Conservation (phyloP, 2,113 vertebrate species). For the Colaptes auratus region DNA sequence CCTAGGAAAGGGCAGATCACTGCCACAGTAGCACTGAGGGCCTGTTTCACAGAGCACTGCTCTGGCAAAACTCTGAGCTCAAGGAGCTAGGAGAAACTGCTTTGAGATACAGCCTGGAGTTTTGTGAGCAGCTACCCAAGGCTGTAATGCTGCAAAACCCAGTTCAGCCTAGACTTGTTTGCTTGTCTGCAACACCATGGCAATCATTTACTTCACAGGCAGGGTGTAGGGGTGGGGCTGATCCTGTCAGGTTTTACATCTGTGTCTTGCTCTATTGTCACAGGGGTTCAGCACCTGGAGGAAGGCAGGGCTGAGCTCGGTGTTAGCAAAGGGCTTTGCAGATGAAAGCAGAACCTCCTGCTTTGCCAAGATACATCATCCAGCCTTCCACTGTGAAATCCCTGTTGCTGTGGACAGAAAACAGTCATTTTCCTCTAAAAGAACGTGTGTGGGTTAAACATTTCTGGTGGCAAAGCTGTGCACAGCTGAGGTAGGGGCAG, state of each 20-base stretch:
- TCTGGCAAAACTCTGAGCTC: neutral
- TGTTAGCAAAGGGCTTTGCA: neutral
- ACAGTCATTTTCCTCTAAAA: constrained; percentile 59
- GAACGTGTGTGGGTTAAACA: constrained; percentile 29
- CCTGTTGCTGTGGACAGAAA: constrained; percentile 36
- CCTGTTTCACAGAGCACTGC: neutral
- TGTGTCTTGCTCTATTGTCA: neutral
- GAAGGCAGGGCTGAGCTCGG: neutral
- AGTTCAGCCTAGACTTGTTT: neutral
- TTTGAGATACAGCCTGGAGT: neutral
- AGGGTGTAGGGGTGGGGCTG: neutral
- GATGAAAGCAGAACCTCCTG: neutral
- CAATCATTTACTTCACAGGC: neutral
- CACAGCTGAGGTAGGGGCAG: neutral
- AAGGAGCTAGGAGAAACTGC: neutral
- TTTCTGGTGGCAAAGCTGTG: constrained; percentile 15
- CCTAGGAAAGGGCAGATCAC: neutral
- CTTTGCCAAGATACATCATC: constrained; percentile 23
- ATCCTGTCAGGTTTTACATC: neutral
- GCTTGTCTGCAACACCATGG: neutral
- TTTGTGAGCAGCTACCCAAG: neutral
- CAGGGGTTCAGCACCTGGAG: neutral
- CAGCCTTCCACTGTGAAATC: constrained; percentile 24
- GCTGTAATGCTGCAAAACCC: neutral
- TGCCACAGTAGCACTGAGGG: neutral